A percentile compares a stretch with the other conserved stretches of the same genome.
phyloP scores from a whole-genome alignment of 2,888 invertebrate genomes.

The Epinotia demarniana region DNA sequence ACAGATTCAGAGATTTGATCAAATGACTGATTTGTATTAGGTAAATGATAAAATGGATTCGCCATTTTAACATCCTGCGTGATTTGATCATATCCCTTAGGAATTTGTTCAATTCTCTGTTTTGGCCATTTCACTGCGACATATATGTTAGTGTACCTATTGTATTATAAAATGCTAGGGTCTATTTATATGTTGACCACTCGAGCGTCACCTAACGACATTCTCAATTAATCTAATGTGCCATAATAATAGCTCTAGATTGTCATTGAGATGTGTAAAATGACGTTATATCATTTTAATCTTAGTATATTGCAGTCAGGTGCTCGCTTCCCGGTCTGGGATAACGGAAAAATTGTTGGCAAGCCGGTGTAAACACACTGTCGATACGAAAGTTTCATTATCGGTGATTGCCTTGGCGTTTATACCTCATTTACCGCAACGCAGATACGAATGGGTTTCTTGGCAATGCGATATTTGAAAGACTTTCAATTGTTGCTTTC shows the following conservation, averaged over 20 bases:
- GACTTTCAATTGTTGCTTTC: not conserved
- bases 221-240: constrained; percentile 36
- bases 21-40: too few relatives aligned
- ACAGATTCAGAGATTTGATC: too few relatives aligned
- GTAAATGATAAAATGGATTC: too few relatives aligned
- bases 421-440: constrained; percentile 11
- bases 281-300: constrained; percentile 31
- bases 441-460: not conserved
- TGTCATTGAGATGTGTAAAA: constrained; percentile 37
- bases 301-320: constrained; percentile 38
- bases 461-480: not conserved
- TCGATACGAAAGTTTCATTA: constrained; percentile 29
- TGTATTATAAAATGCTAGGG: not conserved
- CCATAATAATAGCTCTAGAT: constrained; percentile 30
- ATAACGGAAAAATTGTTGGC: constrained; percentile 55
- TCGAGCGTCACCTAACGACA: constrained; percentile 26
- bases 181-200: not conserved
- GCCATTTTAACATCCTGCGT: too few relatives aligned
- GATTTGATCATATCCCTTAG: too few relatives aligned
- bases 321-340: constrained; percentile 46
- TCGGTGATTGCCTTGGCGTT: constrained; percentile 5
- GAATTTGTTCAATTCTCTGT: too few relatives aligned
- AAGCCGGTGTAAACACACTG: constrained; percentile 27
- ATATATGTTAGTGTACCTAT: not conserved
- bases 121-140: too few relatives aligned